Conservation (phyloP, 2,888 invertebrate species). For the Tetranychus piercei region DNA sequence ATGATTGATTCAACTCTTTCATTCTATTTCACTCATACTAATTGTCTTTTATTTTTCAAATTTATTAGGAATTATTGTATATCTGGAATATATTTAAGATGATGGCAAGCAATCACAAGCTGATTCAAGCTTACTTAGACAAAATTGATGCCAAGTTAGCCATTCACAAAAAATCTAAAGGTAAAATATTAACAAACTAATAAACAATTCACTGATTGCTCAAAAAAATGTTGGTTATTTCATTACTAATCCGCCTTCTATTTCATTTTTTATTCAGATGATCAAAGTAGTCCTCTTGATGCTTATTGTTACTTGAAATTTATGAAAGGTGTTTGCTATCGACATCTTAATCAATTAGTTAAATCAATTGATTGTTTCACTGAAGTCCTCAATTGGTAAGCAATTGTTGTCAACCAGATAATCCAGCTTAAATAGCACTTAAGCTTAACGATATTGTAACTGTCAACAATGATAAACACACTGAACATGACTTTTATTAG, state of each 20-base stretch:
- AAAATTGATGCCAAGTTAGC: conserved; percentile 33
- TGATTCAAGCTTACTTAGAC: conserved; percentile 32
- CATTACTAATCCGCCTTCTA: not conserved
- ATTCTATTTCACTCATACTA: not conserved
- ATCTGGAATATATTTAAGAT: conserved; percentile 81
- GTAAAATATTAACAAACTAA: not conserved
- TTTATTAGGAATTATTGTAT: conserved; percentile 54
- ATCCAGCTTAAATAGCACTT: not conserved
- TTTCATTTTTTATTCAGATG: not conserved
- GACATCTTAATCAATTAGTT: conserved; percentile 3
- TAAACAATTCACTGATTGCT: not conserved
- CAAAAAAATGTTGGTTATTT: not conserved
- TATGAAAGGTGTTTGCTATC: conserved; percentile 15
- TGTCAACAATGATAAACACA: too few species aligned
- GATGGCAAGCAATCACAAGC: conserved; percentile 48
- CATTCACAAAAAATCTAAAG: not conserved
- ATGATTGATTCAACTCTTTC: conserved; percentile 2
- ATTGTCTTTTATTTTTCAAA: not conserved
- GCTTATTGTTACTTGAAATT: conserved; percentile 11
- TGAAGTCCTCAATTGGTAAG: conserved; percentile 13
- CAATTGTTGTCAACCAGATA: not conserved
- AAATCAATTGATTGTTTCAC: conserved; percentile 12
- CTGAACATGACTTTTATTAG: too few species aligned
- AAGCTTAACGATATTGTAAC: too few species aligned
- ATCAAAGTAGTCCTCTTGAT: not conserved